These are phyloP conservation scores for Apis florea DNA, from an alignment of 1,140 invertebrate species.

Conservation along the genomic window DNA sequence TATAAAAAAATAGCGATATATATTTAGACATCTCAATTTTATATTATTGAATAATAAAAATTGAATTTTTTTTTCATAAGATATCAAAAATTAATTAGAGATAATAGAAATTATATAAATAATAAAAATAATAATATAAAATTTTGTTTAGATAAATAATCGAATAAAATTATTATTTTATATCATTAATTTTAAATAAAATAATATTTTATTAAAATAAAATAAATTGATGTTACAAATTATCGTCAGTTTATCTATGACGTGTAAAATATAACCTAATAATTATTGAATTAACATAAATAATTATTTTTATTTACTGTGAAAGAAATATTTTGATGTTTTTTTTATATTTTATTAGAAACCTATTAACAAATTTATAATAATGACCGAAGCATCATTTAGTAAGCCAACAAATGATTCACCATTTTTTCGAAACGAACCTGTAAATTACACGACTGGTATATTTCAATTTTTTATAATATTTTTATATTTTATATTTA, in stretches of 20 bases:
- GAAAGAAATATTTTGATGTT: background rate
- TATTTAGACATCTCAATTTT: too few relatives aligned
- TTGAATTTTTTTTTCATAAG: too few relatives aligned
- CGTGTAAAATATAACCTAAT: slow-evolving; percentile 1
- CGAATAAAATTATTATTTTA: background rate
- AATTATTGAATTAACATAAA: background rate
- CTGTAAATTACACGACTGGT: slow-evolving; percentile 66
- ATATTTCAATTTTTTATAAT: slow-evolving; percentile 40
- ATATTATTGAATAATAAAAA: too few relatives aligned
- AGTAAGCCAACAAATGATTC: slow-evolving; percentile 53
- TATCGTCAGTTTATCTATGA: background rate
- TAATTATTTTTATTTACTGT: background rate
- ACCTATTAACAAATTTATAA: background rate
- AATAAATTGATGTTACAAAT: background rate
- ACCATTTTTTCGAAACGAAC: slow-evolving; percentile 60
- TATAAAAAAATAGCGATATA: background rate
- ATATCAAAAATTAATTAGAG: too few relatives aligned
- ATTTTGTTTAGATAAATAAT: background rate
- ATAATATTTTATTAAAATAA: background rate
- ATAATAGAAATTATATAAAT: background rate
- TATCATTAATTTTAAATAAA: background rate
- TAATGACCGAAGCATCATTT: slow-evolving; percentile 61
- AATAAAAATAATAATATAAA: background rate
- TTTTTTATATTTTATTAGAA: background rate
- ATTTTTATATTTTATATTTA: slow-evolving; percentile 10